Conservation (phyloP, 2,113 vertebrate genomes). For the Ictalurus furcatus region DNA sequence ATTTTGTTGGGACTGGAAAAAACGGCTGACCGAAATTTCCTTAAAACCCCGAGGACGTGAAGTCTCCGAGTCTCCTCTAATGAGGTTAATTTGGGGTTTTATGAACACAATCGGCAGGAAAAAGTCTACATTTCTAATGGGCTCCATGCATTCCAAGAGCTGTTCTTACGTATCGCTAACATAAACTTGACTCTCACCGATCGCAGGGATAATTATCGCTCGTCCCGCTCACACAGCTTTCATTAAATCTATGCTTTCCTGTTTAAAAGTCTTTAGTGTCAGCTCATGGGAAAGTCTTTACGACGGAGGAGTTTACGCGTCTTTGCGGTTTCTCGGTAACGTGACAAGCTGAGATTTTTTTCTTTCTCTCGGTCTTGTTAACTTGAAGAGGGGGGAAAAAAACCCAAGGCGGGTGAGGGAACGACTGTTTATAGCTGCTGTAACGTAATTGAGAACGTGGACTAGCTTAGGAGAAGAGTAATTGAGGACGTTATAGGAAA, state of each 20-base stretch:
- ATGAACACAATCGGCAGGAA: neutral
- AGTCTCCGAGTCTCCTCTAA: neutral
- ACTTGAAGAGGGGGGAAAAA: neutral
- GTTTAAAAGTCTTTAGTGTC: neutral
- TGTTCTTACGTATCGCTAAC: neutral
- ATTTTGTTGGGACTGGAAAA: conserved; percentile 5
- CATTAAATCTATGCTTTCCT: neutral
- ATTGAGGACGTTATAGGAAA: neutral
- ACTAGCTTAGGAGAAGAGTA: neutral
- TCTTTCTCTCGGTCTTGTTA: neutral
- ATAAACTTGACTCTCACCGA: neutral
- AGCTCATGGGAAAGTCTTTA: neutral
- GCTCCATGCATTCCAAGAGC: neutral
- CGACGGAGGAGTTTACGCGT: neutral
- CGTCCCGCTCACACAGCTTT: neutral
- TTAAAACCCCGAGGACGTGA: neutral
- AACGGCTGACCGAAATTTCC: neutral
- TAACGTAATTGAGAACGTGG: neutral
- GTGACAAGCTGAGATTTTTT: neutral
- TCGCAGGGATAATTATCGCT: neutral
- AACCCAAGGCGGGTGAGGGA: neutral
- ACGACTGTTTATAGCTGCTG: neutral
- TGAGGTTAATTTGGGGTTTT: conserved; percentile 7
- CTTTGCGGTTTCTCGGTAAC: neutral
- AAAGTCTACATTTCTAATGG: neutral